Evolutionary conservation across 1,140 invertebrate species (phyloP).

Genomic region (Sitobion miscanthi): DNA sequence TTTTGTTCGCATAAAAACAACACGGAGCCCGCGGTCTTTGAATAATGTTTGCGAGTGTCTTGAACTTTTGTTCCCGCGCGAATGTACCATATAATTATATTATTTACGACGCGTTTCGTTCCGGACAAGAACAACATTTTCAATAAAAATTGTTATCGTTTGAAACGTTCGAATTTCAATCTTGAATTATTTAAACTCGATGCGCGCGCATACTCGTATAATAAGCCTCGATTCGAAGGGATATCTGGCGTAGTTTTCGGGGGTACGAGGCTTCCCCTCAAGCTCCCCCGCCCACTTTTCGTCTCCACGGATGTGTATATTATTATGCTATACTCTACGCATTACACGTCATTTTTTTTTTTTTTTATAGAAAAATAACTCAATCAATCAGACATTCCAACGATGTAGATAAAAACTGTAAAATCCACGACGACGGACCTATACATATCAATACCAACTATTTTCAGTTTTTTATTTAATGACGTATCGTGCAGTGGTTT

Average conservation of each 20-base stretch:
- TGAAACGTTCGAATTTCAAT: not conserved
- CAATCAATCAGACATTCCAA: too few species aligned
- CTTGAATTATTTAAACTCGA: too few species aligned
- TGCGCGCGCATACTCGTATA: too few species aligned
- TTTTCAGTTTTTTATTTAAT: not conserved
- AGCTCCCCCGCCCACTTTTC: too few species aligned
- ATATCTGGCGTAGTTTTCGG: too few species aligned
- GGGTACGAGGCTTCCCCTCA: too few species aligned
- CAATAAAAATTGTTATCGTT: not conserved
- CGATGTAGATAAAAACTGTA: not conserved
- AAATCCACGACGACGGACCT: rapidly evolving
- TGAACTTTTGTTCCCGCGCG: not conserved
- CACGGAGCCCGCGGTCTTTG: not conserved
- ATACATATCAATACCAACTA: not conserved
- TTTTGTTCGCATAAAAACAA: not conserved
- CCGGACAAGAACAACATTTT: not conserved
- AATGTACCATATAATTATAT: not conserved
- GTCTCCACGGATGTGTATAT: too few species aligned
- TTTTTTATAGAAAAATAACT: too few species aligned
- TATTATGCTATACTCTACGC: too few species aligned
- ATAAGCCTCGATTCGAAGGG: too few species aligned
- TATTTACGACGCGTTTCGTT: not conserved
- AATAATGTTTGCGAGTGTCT: not conserved
- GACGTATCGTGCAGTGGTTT: not conserved
- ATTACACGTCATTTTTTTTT: too few species aligned